phyloP scores from a whole-genome alignment of 2,797 vertebrate genomes.

The Urocyon cinereoargenteus region DNA sequence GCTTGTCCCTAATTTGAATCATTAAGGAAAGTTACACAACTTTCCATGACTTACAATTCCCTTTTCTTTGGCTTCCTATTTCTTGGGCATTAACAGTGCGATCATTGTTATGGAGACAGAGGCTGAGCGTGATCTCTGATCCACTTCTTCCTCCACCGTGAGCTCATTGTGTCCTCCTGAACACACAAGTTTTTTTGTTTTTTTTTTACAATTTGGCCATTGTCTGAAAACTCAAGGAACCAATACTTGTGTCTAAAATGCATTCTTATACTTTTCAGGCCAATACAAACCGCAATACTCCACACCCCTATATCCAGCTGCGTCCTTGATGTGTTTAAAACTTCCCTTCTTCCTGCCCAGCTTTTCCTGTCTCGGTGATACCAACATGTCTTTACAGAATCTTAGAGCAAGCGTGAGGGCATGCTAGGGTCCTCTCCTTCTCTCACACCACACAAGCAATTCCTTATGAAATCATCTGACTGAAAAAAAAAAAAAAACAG shows the following conservation, averaged over 20 bases:
- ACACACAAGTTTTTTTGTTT: not conserved
- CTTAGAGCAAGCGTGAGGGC: not conserved
- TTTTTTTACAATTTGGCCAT: not conserved
- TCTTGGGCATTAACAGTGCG: not conserved
- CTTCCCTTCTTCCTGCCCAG: not conserved
- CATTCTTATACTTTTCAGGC: not conserved
- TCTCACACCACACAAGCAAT: not conserved
- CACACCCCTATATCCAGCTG: not conserved
- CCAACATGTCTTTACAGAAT: not conserved
- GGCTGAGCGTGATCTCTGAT: not conserved
- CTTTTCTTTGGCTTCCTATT: not conserved
- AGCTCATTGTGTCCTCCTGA: not conserved
- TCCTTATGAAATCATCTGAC: not conserved
- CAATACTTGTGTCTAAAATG: not conserved
- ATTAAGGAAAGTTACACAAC: slow-evolving; percentile 2
- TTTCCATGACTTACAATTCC: not conserved
- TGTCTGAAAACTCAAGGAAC: not conserved
- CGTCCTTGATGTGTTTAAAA: not conserved
- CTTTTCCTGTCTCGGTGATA: not conserved
- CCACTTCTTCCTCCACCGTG: not conserved
- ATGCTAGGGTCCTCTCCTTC: not conserved
- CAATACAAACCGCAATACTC: not conserved
- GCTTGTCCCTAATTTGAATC: not conserved
- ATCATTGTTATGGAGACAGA: not conserved
- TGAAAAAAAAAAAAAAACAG: not conserved